Evolutionary conservation across 1,140 invertebrate species (phyloP).

Genomic region (Heliconius eleuchia): DNA sequence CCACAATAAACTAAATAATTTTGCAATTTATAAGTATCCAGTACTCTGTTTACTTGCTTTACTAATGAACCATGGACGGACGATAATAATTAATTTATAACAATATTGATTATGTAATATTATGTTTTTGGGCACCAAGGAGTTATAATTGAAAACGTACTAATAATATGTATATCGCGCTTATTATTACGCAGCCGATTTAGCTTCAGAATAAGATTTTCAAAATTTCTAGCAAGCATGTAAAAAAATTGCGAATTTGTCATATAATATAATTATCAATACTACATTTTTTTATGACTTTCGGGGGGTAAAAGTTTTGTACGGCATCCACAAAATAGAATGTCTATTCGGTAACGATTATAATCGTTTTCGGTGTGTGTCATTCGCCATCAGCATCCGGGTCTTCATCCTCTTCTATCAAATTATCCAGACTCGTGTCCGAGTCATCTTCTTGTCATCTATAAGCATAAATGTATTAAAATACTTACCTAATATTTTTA

Average conservation of each 20-base stretch:
- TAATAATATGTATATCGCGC: background rate
- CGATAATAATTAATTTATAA: constrained; percentile 3
- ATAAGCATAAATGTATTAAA: constrained; percentile 26
- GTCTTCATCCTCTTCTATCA: constrained; percentile 70
- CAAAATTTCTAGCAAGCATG: constrained; percentile 9
- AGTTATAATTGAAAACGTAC: background rate
- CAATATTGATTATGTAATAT: background rate
- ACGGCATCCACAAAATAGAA: background rate
- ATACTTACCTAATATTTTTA: background rate
- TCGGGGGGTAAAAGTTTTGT: background rate
- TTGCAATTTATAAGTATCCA: background rate
- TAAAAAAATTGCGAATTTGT: background rate
- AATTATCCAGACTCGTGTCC: constrained; percentile 79
- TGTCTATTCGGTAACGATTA: constrained; percentile 53
- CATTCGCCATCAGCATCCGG: constrained; percentile 64
- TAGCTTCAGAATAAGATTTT: background rate
- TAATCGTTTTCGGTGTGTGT: constrained; percentile 54
- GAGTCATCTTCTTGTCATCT: constrained; percentile 81
- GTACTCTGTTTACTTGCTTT: background rate
- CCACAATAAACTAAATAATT: background rate
- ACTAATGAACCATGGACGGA: constrained; percentile 1
- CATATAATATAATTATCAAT: background rate
- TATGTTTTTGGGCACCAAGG: background rate
- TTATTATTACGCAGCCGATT: background rate
- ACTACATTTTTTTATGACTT: constrained; percentile 1